Base-by-base conservation (phyloP, 2,797 vertebrate species). In the Leptoclinus maculatus region DNA sequence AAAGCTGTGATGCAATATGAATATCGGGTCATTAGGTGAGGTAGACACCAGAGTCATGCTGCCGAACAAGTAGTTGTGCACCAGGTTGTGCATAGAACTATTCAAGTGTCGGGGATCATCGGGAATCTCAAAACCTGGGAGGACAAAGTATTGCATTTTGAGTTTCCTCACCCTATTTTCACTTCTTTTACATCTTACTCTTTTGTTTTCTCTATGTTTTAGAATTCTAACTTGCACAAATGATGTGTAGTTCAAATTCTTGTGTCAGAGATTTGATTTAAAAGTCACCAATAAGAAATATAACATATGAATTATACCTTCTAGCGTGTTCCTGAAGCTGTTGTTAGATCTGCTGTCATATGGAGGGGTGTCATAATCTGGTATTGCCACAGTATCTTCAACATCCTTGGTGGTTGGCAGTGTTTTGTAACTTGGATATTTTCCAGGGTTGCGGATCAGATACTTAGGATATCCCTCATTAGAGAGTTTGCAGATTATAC, bases 21-120 rank as follows among this genome's bases (percentile, higher is more conserved):
- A 89, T 54, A 89, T 66, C 5, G 83, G 86, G 49, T 88, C 87
- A 32, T 89, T 86, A 54, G 83, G 78, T 41, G 87, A 62, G 36
- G 36, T 76, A 1, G 64, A 29, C 4, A 88, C 78, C 45, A 41
- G 21, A 58, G 75, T 53, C 76, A 89, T 75, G 7, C 83, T 85
- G 34, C 80, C 86, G 9, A 82, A 82, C 6, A 89, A 0, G 29
- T 85, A 88, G 23, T 34, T 63, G 47, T 89, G 87, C 38, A 86
- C 47, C 49, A 81, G 59, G 76, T 86, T 89, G 65, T 89, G 83
- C 72, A 84, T 77, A 0, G 73, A 70, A 21, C 53, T 8, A 7
- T 49, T 74, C 39, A 82, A 70, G 29, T 74, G 38, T 53, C 43
- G 66, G 34, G 7, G 58, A 56, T 82, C 62, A 1, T 34, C 2